These are phyloP conservation scores for Iguana delicatissima DNA, from an alignment of 2,797 vertebrate species.

Conservation along the genomic window DNA sequence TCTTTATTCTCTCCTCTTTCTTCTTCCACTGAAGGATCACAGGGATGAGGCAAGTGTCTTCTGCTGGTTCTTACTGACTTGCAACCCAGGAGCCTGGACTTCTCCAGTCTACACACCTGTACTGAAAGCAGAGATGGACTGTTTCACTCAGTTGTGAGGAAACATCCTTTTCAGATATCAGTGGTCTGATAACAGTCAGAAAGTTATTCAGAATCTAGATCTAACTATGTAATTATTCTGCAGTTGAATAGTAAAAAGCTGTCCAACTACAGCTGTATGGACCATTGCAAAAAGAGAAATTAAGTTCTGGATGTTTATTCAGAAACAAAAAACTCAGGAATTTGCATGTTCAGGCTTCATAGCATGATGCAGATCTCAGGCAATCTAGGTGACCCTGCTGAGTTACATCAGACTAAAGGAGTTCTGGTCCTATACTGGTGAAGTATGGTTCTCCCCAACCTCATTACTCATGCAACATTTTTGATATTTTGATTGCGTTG, in stretches of 20 bases:
- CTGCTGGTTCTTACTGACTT: no score
- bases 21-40: no score
- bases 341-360: not conserved
- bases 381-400: not conserved
- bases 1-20: no score
- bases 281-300: not conserved
- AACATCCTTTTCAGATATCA: not conserved
- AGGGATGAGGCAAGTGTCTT: no score
- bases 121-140: not conserved
- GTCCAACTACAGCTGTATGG: not conserved
- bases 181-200: not conserved
- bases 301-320: not conserved
- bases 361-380: not conserved
- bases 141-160: not conserved
- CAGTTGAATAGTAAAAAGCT: not conserved
- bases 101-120: not conserved
- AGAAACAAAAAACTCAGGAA: not conserved
- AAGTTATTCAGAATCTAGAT: not conserved
- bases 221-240: not conserved
- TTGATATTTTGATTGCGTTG: not conserved
- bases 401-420: not conserved
- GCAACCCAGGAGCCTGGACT: no score
- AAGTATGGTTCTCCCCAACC: not conserved
- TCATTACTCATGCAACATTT: not conserved
- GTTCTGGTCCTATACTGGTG: not conserved